Conservation (phyloP, 2,113 vertebrate genomes). For the Lagopus leucura region DNA sequence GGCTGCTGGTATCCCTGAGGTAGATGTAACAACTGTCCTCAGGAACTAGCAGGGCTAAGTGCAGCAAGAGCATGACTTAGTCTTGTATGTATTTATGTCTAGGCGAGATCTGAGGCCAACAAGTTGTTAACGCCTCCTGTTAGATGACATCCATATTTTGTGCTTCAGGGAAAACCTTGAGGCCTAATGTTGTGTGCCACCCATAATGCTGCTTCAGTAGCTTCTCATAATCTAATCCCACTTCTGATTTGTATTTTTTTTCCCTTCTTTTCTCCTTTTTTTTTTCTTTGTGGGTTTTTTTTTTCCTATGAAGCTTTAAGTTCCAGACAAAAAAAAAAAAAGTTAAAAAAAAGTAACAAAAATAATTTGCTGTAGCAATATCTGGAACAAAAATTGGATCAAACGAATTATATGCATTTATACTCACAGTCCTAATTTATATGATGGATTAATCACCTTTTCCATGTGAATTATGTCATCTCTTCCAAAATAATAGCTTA, state of each 20-base stretch:
- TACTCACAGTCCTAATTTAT: background rate
- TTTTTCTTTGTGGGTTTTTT: background rate
- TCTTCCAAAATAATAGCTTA: constrained; percentile 20
- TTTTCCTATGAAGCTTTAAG: background rate
- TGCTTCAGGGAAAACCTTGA: background rate
- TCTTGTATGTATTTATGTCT: background rate
- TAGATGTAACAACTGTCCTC: background rate
- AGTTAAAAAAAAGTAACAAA: background rate
- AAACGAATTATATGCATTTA: constrained; percentile 39
- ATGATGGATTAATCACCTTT: constrained; percentile 49
- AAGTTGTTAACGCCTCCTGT: background rate
- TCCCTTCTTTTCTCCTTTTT: background rate
- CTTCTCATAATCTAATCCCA: background rate
- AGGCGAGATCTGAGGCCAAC: background rate
- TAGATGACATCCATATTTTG: accelerated
- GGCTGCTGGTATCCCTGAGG: background rate
- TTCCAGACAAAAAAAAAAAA: background rate
- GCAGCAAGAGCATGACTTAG: background rate
- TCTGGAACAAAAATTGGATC: background rate
- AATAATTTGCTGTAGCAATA: background rate
- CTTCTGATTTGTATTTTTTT: background rate
- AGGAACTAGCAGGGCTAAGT: background rate
- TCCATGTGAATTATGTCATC: constrained; percentile 20
- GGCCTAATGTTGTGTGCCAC: background rate
- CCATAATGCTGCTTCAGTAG: background rate